Evolutionary conservation across 2,888 invertebrate genomes (phyloP).

Genomic region (Tetranychus truncatus): DNA sequence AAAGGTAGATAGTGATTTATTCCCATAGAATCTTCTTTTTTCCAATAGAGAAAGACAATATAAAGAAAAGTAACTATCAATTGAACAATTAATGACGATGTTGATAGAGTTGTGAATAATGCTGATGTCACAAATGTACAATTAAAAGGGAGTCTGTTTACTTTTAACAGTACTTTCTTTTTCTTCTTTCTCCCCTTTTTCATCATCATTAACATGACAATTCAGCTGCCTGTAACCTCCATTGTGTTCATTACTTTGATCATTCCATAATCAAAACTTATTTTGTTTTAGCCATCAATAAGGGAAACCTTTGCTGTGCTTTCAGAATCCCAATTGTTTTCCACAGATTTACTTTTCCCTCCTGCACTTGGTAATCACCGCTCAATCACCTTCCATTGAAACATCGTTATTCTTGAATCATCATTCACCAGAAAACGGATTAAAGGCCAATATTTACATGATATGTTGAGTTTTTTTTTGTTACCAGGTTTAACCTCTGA

Average conservation of each 20-base stretch:
- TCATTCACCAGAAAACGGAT: too few species aligned
- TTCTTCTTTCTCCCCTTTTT: not conserved
- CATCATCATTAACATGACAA: not conserved
- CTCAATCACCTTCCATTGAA: too few species aligned
- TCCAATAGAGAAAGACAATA: not conserved
- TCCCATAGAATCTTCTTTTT: too few species aligned
- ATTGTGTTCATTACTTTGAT: not conserved
- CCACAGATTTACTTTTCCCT: too few species aligned
- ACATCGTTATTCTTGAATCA: too few species aligned
- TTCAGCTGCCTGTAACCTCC: not conserved
- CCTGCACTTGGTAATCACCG: too few species aligned
- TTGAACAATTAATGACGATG: not conserved
- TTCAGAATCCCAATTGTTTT: not conserved
- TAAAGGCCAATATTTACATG: too few species aligned
- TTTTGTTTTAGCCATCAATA: too few species aligned
- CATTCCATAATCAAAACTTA: not conserved
- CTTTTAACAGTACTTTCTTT: not conserved
- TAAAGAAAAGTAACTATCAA: not conserved
- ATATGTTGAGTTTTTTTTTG: too few species aligned
- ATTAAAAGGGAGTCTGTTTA: not conserved
- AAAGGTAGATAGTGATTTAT: too few species aligned
- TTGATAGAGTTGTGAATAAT: not conserved
- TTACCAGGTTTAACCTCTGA: too few species aligned
- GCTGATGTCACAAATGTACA: not conserved
- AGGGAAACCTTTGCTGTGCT: not conserved